Conservation (phyloP, 2,113 vertebrate species). For the Mola mola region DNA sequence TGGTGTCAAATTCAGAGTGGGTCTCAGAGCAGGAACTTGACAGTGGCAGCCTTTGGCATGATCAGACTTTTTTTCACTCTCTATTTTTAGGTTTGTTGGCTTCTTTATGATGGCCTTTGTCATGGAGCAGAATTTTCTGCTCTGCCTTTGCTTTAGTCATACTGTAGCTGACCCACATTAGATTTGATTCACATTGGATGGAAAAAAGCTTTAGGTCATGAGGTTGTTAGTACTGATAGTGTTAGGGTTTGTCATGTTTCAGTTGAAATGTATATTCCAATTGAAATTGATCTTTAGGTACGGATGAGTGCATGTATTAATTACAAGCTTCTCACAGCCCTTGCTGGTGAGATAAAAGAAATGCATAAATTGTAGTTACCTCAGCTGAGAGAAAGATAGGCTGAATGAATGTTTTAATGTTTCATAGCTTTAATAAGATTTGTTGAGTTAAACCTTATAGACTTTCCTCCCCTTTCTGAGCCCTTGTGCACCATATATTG, state of each 20-base stretch:
- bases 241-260: background rate
- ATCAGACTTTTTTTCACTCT: slow-evolving; percentile 33
- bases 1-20: slow-evolving; percentile 46
- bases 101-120: slow-evolving; percentile 68
- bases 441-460: too few species aligned
- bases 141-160: slow-evolving; percentile 11
- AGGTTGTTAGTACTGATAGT: background rate
- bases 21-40: slow-evolving; percentile 41
- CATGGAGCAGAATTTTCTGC: slow-evolving; percentile 47
- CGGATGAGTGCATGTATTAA: too few species aligned
- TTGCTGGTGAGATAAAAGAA: too few species aligned
- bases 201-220: background rate
- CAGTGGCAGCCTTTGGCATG: slow-evolving; percentile 43
- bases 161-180: slow-evolving; percentile 10
- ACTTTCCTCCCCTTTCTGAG: too few species aligned
- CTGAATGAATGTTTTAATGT: too few species aligned
- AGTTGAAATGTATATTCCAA: too few species aligned
- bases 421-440: too few species aligned
- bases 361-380: too few species aligned
- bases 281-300: too few species aligned
- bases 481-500: too few species aligned
- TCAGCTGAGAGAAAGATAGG: too few species aligned
- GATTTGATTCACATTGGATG: background rate
- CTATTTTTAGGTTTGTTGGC: slow-evolving; percentile 62
- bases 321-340: too few species aligned